Conservation (phyloP, 2,113 vertebrate genomes). For the Himantopus leucocephalus region DNA sequence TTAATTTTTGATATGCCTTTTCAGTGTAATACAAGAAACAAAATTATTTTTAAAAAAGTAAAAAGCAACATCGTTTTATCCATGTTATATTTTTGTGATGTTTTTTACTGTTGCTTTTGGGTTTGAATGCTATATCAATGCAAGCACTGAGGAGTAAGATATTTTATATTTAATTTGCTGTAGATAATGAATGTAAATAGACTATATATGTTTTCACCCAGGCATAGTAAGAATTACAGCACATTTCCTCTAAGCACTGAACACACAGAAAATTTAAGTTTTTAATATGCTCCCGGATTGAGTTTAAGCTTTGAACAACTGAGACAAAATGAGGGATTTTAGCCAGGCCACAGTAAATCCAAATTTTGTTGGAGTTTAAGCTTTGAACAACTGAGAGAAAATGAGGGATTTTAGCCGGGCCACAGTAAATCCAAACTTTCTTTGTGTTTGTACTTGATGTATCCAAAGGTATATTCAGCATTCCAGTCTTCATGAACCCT, state of each 20-base stretch:
- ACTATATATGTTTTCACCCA: background rate
- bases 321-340: background rate
- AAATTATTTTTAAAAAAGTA: background rate
- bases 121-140: background rate
- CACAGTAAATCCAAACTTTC: background rate
- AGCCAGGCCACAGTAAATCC: background rate
- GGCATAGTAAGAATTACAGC: background rate
- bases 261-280: background rate
- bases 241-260: background rate
- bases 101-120: background rate
- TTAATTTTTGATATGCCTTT: background rate
- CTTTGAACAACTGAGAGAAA: background rate
- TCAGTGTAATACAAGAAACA: background rate
- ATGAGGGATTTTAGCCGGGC: background rate
- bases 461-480: background rate
- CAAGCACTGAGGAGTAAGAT: background rate
- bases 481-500: background rate
- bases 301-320: background rate
- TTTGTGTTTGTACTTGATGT: background rate
- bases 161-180: slow-evolving; percentile 5
- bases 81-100: background rate
- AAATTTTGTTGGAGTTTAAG: background rate
- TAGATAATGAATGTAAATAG: background rate
- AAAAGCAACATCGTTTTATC: background rate
- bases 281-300: background rate